A percentile compares a stretch with the other conserved stretches of the same genome.
phyloP scores from a whole-genome alignment of 2,888 invertebrate species.

The Alloscopus bannaensis region DNA sequence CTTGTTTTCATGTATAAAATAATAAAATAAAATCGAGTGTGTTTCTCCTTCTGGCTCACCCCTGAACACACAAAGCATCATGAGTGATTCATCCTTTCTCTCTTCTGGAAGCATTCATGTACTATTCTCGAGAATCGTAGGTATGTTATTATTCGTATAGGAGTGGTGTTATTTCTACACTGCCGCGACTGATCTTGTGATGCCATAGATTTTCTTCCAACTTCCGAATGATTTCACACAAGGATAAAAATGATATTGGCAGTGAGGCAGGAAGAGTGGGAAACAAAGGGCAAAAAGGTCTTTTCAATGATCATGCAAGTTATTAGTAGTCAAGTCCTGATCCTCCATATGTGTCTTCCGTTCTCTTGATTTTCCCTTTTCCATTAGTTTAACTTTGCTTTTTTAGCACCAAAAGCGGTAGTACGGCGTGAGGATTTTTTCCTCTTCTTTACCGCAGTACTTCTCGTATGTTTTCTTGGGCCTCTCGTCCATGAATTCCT shows the following conservation, averaged over 20 bases:
- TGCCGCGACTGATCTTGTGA: conserved; percentile 23
- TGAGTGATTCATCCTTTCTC: conserved; percentile 28
- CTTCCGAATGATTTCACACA: conserved; percentile 37
- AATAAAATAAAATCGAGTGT: not conserved
- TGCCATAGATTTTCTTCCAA: conserved; percentile 27
- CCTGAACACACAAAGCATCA: conserved; percentile 24
- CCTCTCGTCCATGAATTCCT: not conserved
- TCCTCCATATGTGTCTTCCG: conserved; percentile 56
- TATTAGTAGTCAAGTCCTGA: conserved; percentile 59
- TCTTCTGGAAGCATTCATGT: too few species aligned
- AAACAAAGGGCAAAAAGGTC: conserved; percentile 29
- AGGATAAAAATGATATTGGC: conserved; percentile 24
- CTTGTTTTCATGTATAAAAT: not conserved
- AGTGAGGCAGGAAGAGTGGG: conserved; percentile 18
- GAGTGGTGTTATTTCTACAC: not conserved
- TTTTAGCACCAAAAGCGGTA: too few species aligned
- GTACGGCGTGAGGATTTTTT: too few species aligned
- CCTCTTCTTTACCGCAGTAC: conserved; percentile 20
- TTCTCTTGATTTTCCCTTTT: conserved; percentile 56
- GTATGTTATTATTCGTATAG: too few species aligned
- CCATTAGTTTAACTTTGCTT: conserved; percentile 23
- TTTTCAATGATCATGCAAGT: conserved; percentile 57
- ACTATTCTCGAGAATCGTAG: too few species aligned
- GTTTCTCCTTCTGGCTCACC: not conserved
- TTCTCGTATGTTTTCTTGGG: conserved; percentile 2